A percentile compares a stretch with the other conserved stretches of the same genome.
These are phyloP conservation scores for Nasonia vitripennis DNA, from an alignment of 1,140 invertebrate genomes.

Conservation along the genomic window DNA sequence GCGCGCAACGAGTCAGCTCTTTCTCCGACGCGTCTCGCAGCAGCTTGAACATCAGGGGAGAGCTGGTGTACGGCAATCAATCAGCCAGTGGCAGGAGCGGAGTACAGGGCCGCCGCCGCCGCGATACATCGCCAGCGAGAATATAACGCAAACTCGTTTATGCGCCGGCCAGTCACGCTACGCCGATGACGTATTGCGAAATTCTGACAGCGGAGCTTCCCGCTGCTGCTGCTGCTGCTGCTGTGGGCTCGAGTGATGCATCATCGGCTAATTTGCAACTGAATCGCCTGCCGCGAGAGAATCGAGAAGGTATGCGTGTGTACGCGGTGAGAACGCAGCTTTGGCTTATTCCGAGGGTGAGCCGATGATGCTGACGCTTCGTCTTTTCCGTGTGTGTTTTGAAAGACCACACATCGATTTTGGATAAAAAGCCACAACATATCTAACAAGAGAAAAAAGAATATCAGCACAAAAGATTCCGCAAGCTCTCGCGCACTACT, in stretches of 20 bases:
- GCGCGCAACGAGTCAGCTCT: background rate
- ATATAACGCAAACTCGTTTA: constrained; percentile 48
- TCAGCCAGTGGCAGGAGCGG: constrained; percentile 32
- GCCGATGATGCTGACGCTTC: too few relatives aligned
- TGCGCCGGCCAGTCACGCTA: constrained; percentile 40
- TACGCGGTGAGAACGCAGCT: too few relatives aligned
- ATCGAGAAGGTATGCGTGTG: background rate
- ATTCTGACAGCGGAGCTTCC: constrained; percentile 21
- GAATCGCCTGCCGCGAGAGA: constrained; percentile 34
- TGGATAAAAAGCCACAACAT: background rate
- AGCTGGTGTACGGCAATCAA: constrained; percentile 27
- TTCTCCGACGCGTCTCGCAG: background rate
- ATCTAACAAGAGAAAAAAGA: too few relatives aligned
- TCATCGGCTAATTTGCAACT: constrained; percentile 53
- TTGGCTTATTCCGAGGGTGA: too few relatives aligned
- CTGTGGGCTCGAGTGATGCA: constrained; percentile 28
- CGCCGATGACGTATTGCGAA: constrained; percentile 50
- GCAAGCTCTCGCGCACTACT: too few relatives aligned
- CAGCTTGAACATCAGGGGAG: background rate
- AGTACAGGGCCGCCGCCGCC: too few relatives aligned
- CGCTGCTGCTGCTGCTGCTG: background rate
- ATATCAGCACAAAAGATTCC: background rate
- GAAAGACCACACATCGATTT: background rate
- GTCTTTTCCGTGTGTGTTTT: background rate
- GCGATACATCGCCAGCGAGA: constrained; percentile 16